These are phyloP conservation scores for Ophion ventricosus DNA, from an alignment of 2,888 invertebrate species.

Conservation along the genomic window DNA sequence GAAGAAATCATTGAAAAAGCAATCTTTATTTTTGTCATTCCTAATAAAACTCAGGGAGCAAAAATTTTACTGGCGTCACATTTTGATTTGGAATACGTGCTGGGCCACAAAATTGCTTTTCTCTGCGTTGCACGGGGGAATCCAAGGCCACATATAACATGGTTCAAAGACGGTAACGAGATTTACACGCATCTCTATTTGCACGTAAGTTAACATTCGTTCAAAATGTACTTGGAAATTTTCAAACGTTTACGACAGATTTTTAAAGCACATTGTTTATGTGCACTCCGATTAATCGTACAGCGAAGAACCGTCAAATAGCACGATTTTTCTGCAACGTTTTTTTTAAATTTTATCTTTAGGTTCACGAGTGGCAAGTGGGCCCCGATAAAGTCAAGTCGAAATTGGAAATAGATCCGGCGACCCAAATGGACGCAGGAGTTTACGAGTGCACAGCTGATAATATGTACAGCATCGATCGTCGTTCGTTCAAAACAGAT, in stretches of 20 bases:
- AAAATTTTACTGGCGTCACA: conserved; percentile 95
- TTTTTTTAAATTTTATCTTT: conserved; percentile 24
- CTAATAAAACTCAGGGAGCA: conserved; percentile 88
- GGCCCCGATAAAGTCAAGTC: conserved; percentile 93
- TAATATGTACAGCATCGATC: conserved; percentile 96
- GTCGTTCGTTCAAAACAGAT: conserved; percentile 96
- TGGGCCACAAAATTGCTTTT: conserved; percentile 97
- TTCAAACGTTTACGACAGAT: neutral
- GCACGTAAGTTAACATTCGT: conserved; percentile 87
- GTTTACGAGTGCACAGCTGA: conserved; percentile 97
- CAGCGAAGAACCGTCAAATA: too few species aligned
- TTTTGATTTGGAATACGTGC: conserved; percentile 96
- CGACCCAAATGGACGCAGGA: conserved; percentile 98
- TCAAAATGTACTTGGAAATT: neutral
- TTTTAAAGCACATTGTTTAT: neutral
- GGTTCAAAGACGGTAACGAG: conserved; percentile 98
- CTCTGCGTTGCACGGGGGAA: conserved; percentile 95
- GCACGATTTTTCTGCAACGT: neutral
- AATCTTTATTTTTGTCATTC: neutral
- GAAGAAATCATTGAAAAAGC: neutral
- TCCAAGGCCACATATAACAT: conserved; percentile 96
- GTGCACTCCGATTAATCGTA: neutral
- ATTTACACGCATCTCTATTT: conserved; percentile 95
- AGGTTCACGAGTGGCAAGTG: conserved; percentile 96
- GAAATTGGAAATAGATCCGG: conserved; percentile 97